phyloP scores from a whole-genome alignment of 2,113 vertebrate species.

The Crotalus viridis region DNA sequence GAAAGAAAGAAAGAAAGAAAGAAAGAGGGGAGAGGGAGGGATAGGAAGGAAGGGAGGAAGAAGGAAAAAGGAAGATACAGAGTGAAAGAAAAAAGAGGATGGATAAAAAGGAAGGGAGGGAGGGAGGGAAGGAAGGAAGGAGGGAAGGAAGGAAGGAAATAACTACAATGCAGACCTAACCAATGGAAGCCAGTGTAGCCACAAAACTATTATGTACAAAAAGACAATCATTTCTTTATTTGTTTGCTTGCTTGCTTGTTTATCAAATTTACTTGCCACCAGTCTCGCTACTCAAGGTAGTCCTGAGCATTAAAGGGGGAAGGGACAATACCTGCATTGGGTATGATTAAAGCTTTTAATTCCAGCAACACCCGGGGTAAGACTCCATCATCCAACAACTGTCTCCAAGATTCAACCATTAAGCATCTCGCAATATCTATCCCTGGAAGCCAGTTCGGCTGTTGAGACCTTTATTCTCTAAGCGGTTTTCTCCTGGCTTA shows the following conservation, averaged over 20 bases:
- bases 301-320: background rate
- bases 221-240: background rate
- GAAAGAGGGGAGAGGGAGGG: background rate
- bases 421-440: background rate
- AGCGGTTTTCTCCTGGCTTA: slow-evolving; percentile 34
- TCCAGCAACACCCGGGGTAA: background rate
- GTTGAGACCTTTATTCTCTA: slow-evolving; percentile 19
- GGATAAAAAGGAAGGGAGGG: too few relatives aligned
- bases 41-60: background rate
- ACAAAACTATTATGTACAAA: background rate
- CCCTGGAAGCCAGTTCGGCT: background rate
- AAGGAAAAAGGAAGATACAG: background rate
- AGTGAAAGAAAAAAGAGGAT: too few relatives aligned
- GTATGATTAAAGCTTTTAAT: background rate
- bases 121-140: too few relatives aligned
- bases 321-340: background rate
- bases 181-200: background rate
- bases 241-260: background rate
- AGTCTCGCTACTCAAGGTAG: background rate
- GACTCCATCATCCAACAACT: background rate
- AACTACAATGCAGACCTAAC: background rate
- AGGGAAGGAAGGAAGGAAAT: background rate
- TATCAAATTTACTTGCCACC: background rate
- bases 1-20: background rate
- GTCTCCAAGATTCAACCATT: background rate